These are phyloP conservation scores for Drosophila biarmipes DNA, from an alignment of 1,140 invertebrate species.

Conservation along the genomic window DNA sequence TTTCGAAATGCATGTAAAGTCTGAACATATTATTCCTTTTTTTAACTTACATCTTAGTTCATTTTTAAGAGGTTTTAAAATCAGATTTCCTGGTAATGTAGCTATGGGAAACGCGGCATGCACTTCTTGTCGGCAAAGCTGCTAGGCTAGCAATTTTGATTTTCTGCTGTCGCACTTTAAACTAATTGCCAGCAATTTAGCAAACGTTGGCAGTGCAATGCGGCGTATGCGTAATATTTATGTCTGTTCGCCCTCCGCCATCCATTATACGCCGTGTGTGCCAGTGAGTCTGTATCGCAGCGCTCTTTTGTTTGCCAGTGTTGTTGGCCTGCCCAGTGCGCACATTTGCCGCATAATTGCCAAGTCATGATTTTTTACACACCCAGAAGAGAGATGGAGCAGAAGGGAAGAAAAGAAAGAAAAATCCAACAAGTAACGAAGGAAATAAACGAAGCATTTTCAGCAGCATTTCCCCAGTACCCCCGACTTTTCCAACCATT, in stretches of 20 bases:
- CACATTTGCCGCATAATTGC: conserved; percentile 83
- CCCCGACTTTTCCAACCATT: conserved; percentile 23
- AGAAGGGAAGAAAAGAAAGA: neutral
- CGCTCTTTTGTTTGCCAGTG: conserved; percentile 54
- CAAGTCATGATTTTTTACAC: conserved; percentile 83
- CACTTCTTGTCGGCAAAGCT: conserved; percentile 28
- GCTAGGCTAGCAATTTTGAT: conserved; percentile 72
- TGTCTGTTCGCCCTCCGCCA: conserved; percentile 27
- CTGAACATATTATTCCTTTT: no score
- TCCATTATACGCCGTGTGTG: conserved; percentile 7
- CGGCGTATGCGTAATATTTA: conserved; percentile 81
- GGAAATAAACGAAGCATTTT: conserved; percentile 63
- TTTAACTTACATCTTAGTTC: neutral
- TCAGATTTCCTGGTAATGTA: neutral
- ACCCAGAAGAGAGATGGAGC: conserved; percentile 43
- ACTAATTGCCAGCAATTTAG: conserved; percentile 82
- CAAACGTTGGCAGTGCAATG: conserved; percentile 75
- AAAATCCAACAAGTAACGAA: conserved; percentile 53
- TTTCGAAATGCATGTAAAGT: no score
- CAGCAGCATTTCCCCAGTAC: conserved; percentile 11
- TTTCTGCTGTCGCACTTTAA: conserved; percentile 66
- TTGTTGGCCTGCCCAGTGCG: conserved; percentile 66
- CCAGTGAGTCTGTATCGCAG: conserved; percentile 9
- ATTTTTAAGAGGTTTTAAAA: neutral
- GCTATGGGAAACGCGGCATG: conserved; percentile 1